Evolutionary conservation across 2,113 vertebrate genomes (phyloP).

Genomic region (Dendrocopos noguchii): DNA sequence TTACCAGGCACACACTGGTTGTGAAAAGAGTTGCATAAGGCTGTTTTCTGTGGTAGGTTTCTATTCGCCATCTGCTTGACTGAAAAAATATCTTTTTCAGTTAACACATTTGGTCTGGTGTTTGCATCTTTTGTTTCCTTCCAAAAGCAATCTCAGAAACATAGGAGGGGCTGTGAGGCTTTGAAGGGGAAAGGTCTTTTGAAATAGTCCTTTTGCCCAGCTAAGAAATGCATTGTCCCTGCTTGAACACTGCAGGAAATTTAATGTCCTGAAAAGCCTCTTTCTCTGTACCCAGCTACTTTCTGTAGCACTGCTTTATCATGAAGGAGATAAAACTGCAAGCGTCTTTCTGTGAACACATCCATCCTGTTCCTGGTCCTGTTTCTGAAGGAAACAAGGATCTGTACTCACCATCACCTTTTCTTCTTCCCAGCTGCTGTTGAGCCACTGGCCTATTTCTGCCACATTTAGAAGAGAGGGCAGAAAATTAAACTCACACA

Average conservation of each 20-base stretch:
- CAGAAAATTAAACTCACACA: background rate
- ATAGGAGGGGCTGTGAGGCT: background rate
- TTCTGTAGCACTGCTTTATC: slow-evolving; percentile 27
- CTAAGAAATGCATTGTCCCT: background rate
- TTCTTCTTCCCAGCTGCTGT: accelerated
- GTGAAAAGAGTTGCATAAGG: slow-evolving; percentile 31
- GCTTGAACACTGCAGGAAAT: background rate
- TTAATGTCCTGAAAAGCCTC: background rate
- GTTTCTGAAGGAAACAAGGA: background rate
- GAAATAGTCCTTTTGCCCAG: slow-evolving; percentile 6
- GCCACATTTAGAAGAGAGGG: background rate
- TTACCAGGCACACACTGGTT: slow-evolving; percentile 12
- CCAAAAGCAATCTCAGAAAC: slow-evolving; percentile 42
- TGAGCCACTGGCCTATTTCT: background rate
- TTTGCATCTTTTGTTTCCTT: slow-evolving; percentile 58
- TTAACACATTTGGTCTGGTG: slow-evolving; percentile 33
- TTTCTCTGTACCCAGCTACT: background rate
- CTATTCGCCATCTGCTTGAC: slow-evolving; percentile 44
- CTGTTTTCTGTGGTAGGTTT: slow-evolving; percentile 26
- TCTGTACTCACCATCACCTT: background rate
- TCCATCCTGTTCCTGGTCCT: background rate
- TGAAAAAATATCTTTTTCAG: slow-evolving; percentile 50
- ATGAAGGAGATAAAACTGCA: background rate
- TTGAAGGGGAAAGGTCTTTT: background rate
- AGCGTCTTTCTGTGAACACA: background rate